Evolutionary conservation across 2,888 invertebrate genomes (phyloP), one percentile per base, ranked within the genome.

Genomic region (Pseudococcus jackbeardsleyi): DNA sequence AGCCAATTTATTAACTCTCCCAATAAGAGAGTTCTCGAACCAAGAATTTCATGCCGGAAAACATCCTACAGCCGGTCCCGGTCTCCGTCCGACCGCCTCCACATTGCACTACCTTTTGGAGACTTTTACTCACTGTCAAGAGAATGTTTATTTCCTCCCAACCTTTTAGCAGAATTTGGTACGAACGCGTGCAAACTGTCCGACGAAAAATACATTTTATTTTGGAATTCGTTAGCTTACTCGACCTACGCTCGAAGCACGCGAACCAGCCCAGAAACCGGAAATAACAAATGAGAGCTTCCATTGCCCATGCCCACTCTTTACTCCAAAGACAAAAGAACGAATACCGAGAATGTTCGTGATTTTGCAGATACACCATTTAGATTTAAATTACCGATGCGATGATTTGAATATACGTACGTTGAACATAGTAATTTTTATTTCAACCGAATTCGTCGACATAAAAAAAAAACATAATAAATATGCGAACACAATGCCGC

Each of bases 121-220:
- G 33, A 72, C 72, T 72, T 59, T 59, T 72, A 72, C 33, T 72
- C 72, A 33, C 15, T 72, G 33, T 72, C 72, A 72, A 12, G 7
- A 72, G 72, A 72, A 33, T 7, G 72, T 72, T 72, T 72, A 33
- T 72, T 72, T 72, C 72, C 72, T 15, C 15, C 72, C 17, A 72
- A 72, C 72, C 72, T 72, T 72, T 72, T 72, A 72, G 33, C 33
- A 17, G 15, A 72, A 72, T 72, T 72, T 72, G 15, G 72, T 72
- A 72, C 17, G 33, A 72, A 72, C 72, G 33, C 72, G 72, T 33
- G 72, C 72, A 72, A 72, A 33, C 72, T 72, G 72, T 72, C 72
- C 33, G 39, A 72, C 33, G 33, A 72, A 72, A 33, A 72, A 33
- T 72, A 72, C 72, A 72, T 72, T 72, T 72, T 72, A 72, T 72